phyloP scores from a whole-genome alignment of 92 coral and sea anemone genomes.

The Siderastrea radians region DNA sequence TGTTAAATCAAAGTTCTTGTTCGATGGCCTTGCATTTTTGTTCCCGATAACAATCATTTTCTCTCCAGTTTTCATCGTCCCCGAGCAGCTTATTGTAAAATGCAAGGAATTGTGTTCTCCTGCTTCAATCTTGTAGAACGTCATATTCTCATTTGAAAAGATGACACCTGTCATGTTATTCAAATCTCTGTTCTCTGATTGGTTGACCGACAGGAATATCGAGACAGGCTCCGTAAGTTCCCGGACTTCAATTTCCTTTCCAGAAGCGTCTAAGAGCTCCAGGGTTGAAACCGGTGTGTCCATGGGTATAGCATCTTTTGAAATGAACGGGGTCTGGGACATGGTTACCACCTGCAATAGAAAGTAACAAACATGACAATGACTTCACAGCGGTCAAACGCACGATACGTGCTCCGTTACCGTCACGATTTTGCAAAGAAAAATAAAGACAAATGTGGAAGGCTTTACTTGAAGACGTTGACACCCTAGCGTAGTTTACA shows the following conservation, averaged over 20 bases:
- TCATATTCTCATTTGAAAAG: conserved; percentile 8
- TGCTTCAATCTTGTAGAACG: conserved; percentile 42
- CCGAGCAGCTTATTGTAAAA: conserved; percentile 54
- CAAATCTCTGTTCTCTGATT: conserved; percentile 14
- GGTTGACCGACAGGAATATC: conserved; percentile 68
- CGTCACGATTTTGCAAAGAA: background rate
- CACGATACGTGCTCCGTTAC: too few relatives aligned
- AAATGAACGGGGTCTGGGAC: conserved; percentile 68
- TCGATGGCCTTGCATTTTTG: conserved; percentile 43
- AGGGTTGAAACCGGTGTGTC: conserved; percentile 74
- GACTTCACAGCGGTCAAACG: too few relatives aligned
- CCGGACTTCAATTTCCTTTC: conserved; percentile 61
- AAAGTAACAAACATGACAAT: background rate
- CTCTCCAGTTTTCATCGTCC: conserved; percentile 13
- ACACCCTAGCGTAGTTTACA: too few relatives aligned
- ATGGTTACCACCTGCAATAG: conserved; percentile 70
- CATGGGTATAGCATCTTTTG: conserved; percentile 28
- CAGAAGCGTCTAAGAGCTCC: conserved; percentile 72
- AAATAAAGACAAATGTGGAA: too few relatives aligned
- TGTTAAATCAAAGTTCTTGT: conserved; percentile 31
- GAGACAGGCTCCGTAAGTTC: conserved; percentile 75
- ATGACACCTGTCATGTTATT: conserved; percentile 51
- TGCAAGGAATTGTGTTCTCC: conserved; percentile 16
- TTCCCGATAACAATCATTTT: conserved; percentile 29
- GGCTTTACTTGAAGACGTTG: too few relatives aligned